These are phyloP conservation scores for Cephalopterus ornatus DNA, from an alignment of 2,113 vertebrate species.

Conservation along the genomic window DNA sequence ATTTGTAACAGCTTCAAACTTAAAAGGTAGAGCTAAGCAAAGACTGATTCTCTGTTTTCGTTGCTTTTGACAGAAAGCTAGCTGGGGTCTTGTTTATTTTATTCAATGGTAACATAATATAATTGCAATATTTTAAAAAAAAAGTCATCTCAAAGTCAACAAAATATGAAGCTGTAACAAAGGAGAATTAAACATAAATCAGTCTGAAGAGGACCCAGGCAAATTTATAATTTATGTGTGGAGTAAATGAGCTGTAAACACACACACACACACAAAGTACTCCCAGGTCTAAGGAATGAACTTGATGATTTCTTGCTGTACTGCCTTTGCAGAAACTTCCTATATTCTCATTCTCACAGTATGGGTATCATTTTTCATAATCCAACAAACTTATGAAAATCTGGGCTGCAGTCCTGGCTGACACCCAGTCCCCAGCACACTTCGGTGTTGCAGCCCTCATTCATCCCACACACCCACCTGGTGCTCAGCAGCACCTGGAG, in stretches of 20 bases:
- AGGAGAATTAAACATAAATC: background rate
- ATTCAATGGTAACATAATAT: background rate
- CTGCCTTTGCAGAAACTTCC: background rate
- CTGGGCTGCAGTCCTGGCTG: background rate
- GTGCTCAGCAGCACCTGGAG: rapidly evolving
- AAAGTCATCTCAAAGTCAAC: background rate
- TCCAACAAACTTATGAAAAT: background rate
- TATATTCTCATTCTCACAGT: background rate
- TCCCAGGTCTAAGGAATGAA: background rate
- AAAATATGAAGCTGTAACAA: background rate
- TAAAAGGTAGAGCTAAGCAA: background rate
- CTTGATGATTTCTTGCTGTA: background rate
- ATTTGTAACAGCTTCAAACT: background rate
- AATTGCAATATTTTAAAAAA: background rate
- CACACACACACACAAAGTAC: background rate
- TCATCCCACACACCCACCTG: rapidly evolving
- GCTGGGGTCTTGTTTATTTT: background rate
- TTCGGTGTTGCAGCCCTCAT: rapidly evolving
- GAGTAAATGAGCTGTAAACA: background rate
- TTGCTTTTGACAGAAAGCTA: background rate
- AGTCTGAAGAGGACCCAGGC: background rate
- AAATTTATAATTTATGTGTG: background rate
- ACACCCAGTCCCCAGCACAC: rapidly evolving
- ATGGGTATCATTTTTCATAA: background rate
- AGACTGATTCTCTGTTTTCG: background rate